These are phyloP conservation scores for Platynereis dumerilii DNA, from an alignment of 2,888 invertebrate genomes.

Conservation along the genomic window DNA sequence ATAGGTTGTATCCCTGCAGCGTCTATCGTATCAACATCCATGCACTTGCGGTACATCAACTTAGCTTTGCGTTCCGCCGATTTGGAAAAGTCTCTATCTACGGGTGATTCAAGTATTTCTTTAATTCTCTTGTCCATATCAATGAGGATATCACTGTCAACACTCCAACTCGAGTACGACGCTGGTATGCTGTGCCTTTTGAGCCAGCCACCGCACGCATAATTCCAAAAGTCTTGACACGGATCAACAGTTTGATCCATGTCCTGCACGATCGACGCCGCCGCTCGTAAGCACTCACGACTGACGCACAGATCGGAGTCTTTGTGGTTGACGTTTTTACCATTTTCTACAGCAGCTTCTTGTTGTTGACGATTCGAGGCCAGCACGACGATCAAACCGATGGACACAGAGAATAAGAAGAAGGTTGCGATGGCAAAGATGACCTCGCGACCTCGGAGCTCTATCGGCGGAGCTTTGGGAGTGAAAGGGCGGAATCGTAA, in stretches of 20 bases:
- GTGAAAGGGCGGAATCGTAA: conserved; percentile 25
- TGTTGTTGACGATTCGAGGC: conserved; percentile 7
- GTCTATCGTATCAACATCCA: conserved; percentile 26
- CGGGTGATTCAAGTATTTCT: conserved; percentile 13
- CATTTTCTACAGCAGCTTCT: background rate
- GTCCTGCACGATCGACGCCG: conserved; percentile 27
- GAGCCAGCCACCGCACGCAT: conserved; percentile 70
- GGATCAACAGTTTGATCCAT: conserved; percentile 82
- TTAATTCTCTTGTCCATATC: conserved; percentile 9
- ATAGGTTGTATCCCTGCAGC: conserved; percentile 14
- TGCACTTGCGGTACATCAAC: conserved; percentile 21
- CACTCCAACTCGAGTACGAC: conserved; percentile 14
- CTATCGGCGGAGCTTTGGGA: conserved; percentile 34
- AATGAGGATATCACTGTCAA: conserved; percentile 14
- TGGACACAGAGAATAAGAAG: conserved; percentile 38
- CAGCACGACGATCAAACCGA: conserved; percentile 37
- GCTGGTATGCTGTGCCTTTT: conserved; percentile 23
- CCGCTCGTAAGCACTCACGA: conserved; percentile 19
- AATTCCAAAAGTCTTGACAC: conserved; percentile 83
- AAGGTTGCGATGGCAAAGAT: conserved; percentile 40
- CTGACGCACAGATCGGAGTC: conserved; percentile 10
- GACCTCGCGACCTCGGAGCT: conserved; percentile 39
- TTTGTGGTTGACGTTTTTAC: background rate
- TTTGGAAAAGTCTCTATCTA: background rate
- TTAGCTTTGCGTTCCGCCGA: conserved; percentile 27